Evolutionary conservation across 2,113 vertebrate species (phyloP).

Genomic region (Dryoscopus gambensis): DNA sequence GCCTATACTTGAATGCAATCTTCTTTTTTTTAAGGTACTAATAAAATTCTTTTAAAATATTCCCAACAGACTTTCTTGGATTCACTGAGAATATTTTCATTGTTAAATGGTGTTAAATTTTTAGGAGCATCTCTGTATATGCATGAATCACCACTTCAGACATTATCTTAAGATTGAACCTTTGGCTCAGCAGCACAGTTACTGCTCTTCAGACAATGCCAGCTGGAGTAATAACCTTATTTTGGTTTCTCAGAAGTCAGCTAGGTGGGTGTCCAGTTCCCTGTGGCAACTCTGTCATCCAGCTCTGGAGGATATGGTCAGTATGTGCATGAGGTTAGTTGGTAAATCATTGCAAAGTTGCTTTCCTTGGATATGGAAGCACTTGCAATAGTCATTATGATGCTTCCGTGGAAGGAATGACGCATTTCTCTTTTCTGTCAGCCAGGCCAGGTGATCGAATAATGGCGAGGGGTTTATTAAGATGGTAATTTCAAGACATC

Average conservation of each 20-base stretch:
- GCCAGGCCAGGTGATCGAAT: not conserved
- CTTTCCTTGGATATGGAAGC: not conserved
- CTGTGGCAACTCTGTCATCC: fast-evolving
- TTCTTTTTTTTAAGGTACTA: not conserved
- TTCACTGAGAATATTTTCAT: not conserved
- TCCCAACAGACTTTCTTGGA: not conserved
- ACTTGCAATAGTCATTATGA: not conserved
- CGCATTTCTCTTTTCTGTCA: not conserved
- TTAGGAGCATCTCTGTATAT: not conserved
- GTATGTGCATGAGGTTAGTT: not conserved
- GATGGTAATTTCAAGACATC: not conserved
- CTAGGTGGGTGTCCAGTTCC: not conserved
- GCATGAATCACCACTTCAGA: not conserved
- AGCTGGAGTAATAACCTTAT: not conserved
- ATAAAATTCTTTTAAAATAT: not conserved
- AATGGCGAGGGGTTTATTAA: not conserved
- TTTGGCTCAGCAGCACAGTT: not conserved
- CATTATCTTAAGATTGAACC: not conserved
- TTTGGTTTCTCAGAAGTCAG: not conserved
- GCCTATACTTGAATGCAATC: not conserved
- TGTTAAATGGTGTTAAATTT: not conserved
- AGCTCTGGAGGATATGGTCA: not conserved
- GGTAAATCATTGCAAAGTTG: not conserved
- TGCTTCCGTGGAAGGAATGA: not conserved
- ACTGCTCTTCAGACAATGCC: not conserved